A percentile compares a stretch with the other conserved stretches of the same genome.
Conservation (phyloP, 2,113 vertebrate species). For the Semicossyphus pulcher region DNA sequence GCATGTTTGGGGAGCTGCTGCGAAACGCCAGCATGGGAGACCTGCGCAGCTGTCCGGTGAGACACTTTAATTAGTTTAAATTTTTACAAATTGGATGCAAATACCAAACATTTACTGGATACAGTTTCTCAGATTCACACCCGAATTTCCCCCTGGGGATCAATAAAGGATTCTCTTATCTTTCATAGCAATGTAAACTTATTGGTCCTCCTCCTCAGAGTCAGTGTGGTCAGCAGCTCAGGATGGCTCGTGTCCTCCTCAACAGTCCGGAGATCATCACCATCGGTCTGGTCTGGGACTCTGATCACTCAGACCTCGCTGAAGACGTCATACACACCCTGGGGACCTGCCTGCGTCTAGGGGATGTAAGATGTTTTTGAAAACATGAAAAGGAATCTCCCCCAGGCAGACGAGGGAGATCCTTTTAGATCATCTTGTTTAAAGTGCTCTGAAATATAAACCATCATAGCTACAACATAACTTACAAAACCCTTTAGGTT, state of each 20-base stretch:
- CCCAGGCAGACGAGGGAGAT: too few relatives aligned
- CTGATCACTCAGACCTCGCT: conserved; percentile 94
- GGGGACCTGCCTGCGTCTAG: conserved; percentile 93
- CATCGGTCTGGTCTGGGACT: conserved; percentile 97
- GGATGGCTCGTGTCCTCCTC: conserved; percentile 94
- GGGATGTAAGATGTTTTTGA: conserved; percentile 87
- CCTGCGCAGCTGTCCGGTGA: conserved; percentile 93
- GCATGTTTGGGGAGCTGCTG: conserved; percentile 96
- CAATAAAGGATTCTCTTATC: too few relatives aligned
- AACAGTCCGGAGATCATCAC: conserved; percentile 97
- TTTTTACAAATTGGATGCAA: neutral
- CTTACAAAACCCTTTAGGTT: too few relatives aligned
- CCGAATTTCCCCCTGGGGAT: too few relatives aligned
- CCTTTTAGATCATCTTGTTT: too few relatives aligned
- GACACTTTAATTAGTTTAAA: conserved; percentile 9
- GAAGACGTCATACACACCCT: conserved; percentile 97
- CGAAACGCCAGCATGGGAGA: conserved; percentile 97
- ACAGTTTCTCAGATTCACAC: neutral
- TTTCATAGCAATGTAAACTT: too few relatives aligned
- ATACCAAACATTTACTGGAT: accelerated
- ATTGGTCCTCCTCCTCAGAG: conserved; percentile 82
- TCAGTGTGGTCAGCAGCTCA: conserved; percentile 94
- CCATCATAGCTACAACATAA: too few relatives aligned
- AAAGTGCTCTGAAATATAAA: too few relatives aligned
- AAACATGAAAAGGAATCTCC: too few relatives aligned